Evolutionary conservation across 1,140 invertebrate species (phyloP), one percentile per base, ranked within the genome.

Genomic region (Sitophilus oryzae): DNA sequence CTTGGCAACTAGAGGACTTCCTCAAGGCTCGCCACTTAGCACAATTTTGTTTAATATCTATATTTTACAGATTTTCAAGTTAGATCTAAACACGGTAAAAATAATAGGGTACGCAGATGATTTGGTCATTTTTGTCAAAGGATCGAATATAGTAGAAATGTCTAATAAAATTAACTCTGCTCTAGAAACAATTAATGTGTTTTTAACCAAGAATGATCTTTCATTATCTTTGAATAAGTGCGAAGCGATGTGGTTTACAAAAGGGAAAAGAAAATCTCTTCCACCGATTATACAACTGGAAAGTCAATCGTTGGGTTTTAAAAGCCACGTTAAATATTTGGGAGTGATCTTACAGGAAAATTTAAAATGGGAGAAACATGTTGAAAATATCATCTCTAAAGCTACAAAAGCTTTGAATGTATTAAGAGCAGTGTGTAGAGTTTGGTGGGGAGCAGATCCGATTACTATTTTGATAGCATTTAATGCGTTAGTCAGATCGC

Each of bases 21-120:
- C 50, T 9, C 56, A 58, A 23, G 56, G 56, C 3, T 58, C 56
- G 11, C 43, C 25, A 6, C 18, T 45, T 3, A 58, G 49, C 19
- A 15, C 55, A 30, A 6, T 42, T 18, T 30, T 52, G 11, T 55
- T 55, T 47, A 61, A 61, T 16, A 40, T 60, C 6, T 52, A 56
- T 22, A 52, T 52, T n/a, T 16, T 10, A 16, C 16, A 49, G 2
- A n/a, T 49, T 19, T 52, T 47, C 14, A 10, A 18, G n/a, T 3
- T 47, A 30, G 15, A 22, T 36, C 46, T 16, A 15, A 2, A 10
- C 6, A 6, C 14, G 9, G 34, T 51, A 1, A 19, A 40, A 5
- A 22, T 58, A 45, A 45, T 58, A 11, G 34, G 43, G 11, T 59
- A 59, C 37, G 56, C 51, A 1, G 57, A 59, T 30, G 56, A 59